These are phyloP conservation scores for Octonoba sinensis DNA, from an alignment of 2,888 invertebrate species.

Conservation along the genomic window DNA sequence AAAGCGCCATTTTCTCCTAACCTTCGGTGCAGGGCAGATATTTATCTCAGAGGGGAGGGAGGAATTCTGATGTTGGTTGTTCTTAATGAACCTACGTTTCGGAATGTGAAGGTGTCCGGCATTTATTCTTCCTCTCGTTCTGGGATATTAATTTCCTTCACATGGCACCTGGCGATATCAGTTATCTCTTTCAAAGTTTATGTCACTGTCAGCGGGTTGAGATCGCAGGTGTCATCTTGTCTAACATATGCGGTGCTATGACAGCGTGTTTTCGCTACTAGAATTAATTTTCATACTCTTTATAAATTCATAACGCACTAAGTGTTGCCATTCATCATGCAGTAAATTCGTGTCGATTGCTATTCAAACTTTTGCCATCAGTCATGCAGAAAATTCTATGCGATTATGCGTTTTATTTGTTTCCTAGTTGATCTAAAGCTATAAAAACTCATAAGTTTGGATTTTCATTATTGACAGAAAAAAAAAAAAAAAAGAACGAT, in stretches of 20 bases:
- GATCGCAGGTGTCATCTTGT: slow-evolving; percentile 1
- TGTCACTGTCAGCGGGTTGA: slow-evolving; percentile 42
- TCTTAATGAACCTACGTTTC: slow-evolving; percentile 3
- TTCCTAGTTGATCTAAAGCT: too few species aligned
- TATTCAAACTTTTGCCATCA: too few species aligned
- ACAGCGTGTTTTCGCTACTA: slow-evolving; percentile 10
- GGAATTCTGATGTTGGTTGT: not conserved
- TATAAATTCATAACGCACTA: too few species aligned
- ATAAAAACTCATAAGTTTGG: too few species aligned
- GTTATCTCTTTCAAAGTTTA: slow-evolving; percentile 37
- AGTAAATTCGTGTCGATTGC: too few species aligned
- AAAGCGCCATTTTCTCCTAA: slow-evolving; percentile 42
- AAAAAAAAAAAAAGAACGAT: too few species aligned
- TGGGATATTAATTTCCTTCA: slow-evolving; percentile 42
- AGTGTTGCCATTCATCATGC: too few species aligned
- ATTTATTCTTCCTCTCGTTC: slow-evolving; percentile 7
- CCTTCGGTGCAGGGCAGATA: slow-evolving; percentile 40
- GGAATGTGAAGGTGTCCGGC: slow-evolving; percentile 33
- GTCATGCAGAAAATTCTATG: too few species aligned
- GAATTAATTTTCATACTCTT: not conserved
- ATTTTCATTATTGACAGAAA: too few species aligned
- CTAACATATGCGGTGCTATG: slow-evolving; percentile 9
- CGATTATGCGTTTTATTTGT: too few species aligned
- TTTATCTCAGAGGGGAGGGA: slow-evolving; percentile 15
- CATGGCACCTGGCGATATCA: slow-evolving; percentile 33